These are phyloP conservation scores for Calcarius lapponicus DNA, from an alignment of 2,797 vertebrate genomes.

Conservation along the genomic window DNA sequence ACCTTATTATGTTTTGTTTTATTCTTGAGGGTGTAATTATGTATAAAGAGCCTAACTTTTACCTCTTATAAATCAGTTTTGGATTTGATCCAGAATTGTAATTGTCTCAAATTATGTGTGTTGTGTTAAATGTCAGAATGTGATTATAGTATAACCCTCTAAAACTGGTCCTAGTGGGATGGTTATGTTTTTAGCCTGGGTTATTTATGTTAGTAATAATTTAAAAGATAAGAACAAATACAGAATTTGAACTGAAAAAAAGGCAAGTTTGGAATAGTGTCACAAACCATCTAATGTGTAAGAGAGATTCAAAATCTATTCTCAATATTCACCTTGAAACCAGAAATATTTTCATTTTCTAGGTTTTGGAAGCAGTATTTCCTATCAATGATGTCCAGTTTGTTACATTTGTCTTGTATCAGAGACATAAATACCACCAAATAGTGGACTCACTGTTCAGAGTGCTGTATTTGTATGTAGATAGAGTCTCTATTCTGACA, in stretches of 20 bases:
- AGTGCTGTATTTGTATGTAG: not conserved
- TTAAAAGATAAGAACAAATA: not conserved
- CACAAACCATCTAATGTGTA: not conserved
- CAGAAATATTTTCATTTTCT: not conserved
- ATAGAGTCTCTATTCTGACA: not conserved
- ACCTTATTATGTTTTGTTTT: conserved; percentile 23
- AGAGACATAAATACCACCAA: not conserved
- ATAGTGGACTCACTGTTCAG: not conserved
- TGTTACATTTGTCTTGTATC: not conserved
- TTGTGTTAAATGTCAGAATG: not conserved
- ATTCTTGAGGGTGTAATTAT: not conserved
- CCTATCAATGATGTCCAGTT: not conserved
- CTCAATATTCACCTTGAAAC: not conserved
- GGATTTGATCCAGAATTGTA: not conserved
- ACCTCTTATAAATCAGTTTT: not conserved
- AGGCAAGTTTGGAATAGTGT: not conserved
- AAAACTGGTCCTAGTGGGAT: not conserved
- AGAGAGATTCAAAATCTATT: not conserved
- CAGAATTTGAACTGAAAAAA: not conserved
- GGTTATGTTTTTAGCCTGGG: not conserved
- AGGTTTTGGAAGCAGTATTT: not conserved
- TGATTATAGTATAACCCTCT: not conserved
- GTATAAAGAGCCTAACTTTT: not conserved
- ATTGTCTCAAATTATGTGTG: not conserved
- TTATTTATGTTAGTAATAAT: not conserved